A percentile compares a stretch with the other conserved stretches of the same genome.
Evolutionary conservation across 2,888 invertebrate genomes (phyloP).

Genomic region (Lithophane socia): DNA sequence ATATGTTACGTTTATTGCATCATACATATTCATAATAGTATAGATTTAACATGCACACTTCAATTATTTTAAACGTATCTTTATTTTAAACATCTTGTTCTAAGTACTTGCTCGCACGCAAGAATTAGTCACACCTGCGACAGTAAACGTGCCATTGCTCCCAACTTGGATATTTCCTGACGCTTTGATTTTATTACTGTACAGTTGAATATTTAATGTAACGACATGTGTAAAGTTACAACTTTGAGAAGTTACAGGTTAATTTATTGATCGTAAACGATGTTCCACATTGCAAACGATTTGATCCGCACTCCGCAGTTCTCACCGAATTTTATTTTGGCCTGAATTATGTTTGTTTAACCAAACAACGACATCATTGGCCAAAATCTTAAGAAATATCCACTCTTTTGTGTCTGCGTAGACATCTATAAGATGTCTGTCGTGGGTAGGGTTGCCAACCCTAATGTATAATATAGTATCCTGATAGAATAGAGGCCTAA

Average conservation of each 20-base stretch:
- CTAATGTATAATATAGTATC: no score
- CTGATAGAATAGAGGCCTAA: no score
- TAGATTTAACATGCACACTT: constrained; percentile 59
- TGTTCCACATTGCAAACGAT: constrained; percentile 41
- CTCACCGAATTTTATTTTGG: constrained; percentile 31
- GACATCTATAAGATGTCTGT: constrained; percentile 5
- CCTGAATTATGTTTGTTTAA: constrained; percentile 18
- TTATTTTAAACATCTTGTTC: constrained; percentile 56
- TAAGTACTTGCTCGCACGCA: constrained; percentile 65
- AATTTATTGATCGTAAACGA: constrained; percentile 69
- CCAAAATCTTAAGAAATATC: constrained; percentile 18
- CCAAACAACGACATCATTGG: constrained; percentile 27
- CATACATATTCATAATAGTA: constrained; percentile 44
- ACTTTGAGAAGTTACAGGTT: constrained; percentile 56
- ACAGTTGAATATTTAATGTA: constrained; percentile 69
- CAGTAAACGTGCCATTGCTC: constrained; percentile 74
- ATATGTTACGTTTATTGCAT: constrained; percentile 42
- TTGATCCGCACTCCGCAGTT: constrained; percentile 26
- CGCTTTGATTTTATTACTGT: constrained; percentile 72
- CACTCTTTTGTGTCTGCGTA: constrained; percentile 4
- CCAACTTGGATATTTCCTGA: constrained; percentile 65
- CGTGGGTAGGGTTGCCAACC: background rate
- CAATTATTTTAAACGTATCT: constrained; percentile 55
- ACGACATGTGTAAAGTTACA: constrained; percentile 61
- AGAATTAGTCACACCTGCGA: constrained; percentile 78